Conservation (phyloP, 2,888 invertebrate species). For the Odontocolon sp. region DNA sequence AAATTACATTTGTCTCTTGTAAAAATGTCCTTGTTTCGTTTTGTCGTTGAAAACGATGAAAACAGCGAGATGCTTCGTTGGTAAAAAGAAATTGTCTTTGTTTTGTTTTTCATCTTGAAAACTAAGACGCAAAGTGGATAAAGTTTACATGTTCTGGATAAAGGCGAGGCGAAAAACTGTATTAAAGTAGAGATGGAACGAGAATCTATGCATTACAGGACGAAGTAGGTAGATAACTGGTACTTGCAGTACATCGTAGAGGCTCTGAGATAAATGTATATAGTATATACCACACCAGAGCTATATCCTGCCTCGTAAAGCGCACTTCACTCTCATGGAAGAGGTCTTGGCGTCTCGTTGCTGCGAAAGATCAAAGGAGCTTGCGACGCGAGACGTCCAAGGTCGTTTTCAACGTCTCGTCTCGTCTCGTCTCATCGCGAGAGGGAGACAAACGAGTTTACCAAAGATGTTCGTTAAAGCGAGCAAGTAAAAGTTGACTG, state of each 20-base stretch:
- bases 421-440: neutral
- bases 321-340: constrained; percentile 13
- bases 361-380: constrained; percentile 50
- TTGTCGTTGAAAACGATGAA: too few species aligned
- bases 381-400: constrained; percentile 30
- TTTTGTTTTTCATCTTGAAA: neutral
- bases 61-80: too few species aligned
- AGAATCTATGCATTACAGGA: constrained; percentile 26
- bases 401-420: neutral
- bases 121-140: neutral
- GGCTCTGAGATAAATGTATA: neutral
- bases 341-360: constrained; percentile 11
- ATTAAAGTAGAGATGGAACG: constrained; percentile 13
- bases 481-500: constrained; percentile 5
- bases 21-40: too few species aligned
- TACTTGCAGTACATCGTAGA: neutral
- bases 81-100: too few species aligned
- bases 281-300: neutral
- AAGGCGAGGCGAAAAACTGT: neutral
- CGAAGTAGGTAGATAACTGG: constrained; percentile 26
- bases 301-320: constrained; percentile 19
- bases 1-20: too few species aligned
- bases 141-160: neutral
- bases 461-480: constrained; percentile 47
- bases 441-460: constrained; percentile 13